These are phyloP conservation scores for Zootoca vivipara DNA, from an alignment of 2,113 vertebrate genomes.

Conservation along the genomic window DNA sequence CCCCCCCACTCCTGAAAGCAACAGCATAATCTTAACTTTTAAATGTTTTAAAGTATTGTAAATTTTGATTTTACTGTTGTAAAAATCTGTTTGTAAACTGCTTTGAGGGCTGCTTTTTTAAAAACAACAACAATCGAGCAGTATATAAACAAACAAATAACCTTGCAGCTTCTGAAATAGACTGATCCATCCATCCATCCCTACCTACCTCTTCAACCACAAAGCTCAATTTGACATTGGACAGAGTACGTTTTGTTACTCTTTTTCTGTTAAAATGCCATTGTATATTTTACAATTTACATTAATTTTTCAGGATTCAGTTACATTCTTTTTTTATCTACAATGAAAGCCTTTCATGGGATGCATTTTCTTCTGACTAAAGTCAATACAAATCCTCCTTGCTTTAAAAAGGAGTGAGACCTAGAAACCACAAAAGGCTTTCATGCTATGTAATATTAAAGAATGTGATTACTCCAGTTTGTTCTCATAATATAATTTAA, in stretches of 20 bases:
- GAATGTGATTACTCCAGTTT: not conserved
- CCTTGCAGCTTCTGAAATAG: not conserved
- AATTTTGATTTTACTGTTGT: too few relatives aligned
- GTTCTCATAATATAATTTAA: not conserved
- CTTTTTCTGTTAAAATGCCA: not conserved
- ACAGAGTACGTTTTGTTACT: not conserved
- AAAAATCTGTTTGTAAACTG: too few relatives aligned
- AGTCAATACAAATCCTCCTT: not conserved
- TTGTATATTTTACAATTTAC: not conserved
- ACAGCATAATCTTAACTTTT: not conserved
- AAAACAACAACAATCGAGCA: too few relatives aligned
- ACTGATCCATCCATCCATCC: too few relatives aligned
- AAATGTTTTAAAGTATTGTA: too few relatives aligned
- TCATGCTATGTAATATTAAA: constrained; percentile 30
- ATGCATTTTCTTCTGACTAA: not conserved
- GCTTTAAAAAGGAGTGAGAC: not conserved
- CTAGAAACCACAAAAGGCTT: constrained; percentile 15
- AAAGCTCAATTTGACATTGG: not conserved
- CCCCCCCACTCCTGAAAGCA: not conserved
- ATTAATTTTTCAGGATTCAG: constrained; percentile 23
- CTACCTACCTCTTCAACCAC: not conserved
- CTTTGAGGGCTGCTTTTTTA: too few relatives aligned
- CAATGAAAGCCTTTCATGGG: not conserved
- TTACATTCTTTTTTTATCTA: not conserved
- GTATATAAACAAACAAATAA: too few relatives aligned